These are phyloP conservation scores for Lasioglossum leucozonium DNA, from an alignment of 2,888 invertebrate species.

Conservation along the genomic window DNA sequence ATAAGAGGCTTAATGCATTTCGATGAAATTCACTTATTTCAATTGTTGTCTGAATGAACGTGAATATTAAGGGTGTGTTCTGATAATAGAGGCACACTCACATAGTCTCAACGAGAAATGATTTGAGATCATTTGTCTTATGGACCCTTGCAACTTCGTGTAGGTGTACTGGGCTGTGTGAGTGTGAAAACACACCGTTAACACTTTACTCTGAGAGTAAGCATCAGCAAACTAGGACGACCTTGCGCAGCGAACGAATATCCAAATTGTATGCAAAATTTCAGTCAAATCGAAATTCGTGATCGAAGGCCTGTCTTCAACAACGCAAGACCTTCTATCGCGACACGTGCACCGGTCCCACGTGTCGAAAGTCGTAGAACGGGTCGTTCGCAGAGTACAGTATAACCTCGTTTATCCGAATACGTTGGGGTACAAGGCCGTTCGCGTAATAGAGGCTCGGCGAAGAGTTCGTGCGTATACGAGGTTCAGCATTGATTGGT, in stretches of 20 bases:
- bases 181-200: no score
- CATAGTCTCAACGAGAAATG: no score
- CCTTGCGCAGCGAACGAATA: background rate
- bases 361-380: constrained; percentile 1
- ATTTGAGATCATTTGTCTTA: no score
- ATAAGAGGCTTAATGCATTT: background rate
- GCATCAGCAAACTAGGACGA: background rate
- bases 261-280: background rate
- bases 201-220: no score
- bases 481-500: background rate
- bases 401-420: background rate
- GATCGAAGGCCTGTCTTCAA: background rate
- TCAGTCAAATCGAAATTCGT: background rate
- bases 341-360: background rate
- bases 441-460: background rate
- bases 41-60: background rate
- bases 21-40: background rate
- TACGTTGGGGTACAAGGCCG: background rate
- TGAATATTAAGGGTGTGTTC: no score
- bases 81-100: no score
- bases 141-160: no score
- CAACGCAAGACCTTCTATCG: background rate
- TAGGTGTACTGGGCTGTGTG: no score
- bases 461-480: background rate
- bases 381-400: background rate